Evolutionary conservation across 2,113 vertebrate species (phyloP), one percentile per base, ranked within the genome.

Genomic region (Callipepla squamata): DNA sequence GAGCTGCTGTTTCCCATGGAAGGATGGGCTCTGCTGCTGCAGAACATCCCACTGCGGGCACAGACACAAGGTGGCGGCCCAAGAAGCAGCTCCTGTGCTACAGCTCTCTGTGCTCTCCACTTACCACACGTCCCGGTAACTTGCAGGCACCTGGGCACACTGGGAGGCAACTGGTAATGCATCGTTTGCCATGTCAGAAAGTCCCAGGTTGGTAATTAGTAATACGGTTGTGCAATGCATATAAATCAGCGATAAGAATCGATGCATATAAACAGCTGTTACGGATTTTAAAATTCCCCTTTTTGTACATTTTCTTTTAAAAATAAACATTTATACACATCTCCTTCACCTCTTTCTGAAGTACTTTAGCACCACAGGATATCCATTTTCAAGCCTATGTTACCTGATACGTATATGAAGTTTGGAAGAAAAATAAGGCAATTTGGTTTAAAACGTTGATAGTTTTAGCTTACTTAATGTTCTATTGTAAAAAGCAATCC

Each of bases 351-450:
- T 97, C 97, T 98, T 98, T 97, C 98, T 98, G 95, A 97, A 97
- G 97, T 97, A 98, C 97, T 98, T 97, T 99, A 99, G 99, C 99
- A 99, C 99, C 98, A 99, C 98, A 98, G 98, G 98, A 97, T 98
- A 98, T 98, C 97, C 97, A 97, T 98, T 98, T 98, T 98, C 98
- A 98, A 98, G 98, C 98, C 97, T 98, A 97, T 98, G 98, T 98
- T 98, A 99, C 98, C 98, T 99, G 98, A 99, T 98, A 98, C 96
- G 97, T 97, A 98, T 93, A 97, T 96, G 98, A 98, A 98, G 97
- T 98, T 98, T 98, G 97, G 98, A 99, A 98, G 98, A 98, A 96
- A 97, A 98, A 97, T 98, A 99, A 99, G 98, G 98, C 98, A 98
- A 98, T 98, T 98, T 98, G 98, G 98, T 98, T 98, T 98, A 98